Percentiles rank a stretch among this genome's conserved stretches.
Evolutionary conservation across 2,113 vertebrate species (phyloP).

Genomic region (Potamarius usumacintae): DNA sequence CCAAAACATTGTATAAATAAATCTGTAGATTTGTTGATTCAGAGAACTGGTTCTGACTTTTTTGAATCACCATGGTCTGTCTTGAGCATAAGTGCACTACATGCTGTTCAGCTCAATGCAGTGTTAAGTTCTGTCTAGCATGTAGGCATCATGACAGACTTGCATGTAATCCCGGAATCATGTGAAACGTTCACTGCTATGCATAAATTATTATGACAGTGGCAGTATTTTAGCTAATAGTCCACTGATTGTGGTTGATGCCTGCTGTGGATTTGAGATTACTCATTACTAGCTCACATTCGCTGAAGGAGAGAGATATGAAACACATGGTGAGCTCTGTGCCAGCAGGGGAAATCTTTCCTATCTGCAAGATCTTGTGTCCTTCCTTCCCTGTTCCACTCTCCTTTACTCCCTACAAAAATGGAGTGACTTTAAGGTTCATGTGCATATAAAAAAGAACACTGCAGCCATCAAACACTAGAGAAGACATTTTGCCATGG

Average conservation of each 20-base stretch:
- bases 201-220: constrained; percentile 40
- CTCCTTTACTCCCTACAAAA: neutral
- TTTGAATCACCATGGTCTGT: neutral
- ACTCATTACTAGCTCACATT: constrained; percentile 10
- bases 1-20: neutral
- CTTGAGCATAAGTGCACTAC: constrained; percentile 10
- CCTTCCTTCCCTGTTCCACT: neutral
- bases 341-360: constrained; percentile 33
- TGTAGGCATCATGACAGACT: constrained; percentile 17
- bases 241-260: constrained; percentile 9
- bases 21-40: neutral
- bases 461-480: constrained; percentile 1
- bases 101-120: neutral
- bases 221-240: constrained; percentile 32
- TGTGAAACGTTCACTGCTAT: constrained; percentile 37
- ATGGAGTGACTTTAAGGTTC: constrained; percentile 1
- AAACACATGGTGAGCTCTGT: neutral
- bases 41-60: neutral
- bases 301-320: neutral
- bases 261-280: constrained; percentile 8
- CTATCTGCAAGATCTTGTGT: constrained; percentile 6
- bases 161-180: constrained; percentile 34
- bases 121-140: constrained; percentile 1
- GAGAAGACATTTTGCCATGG: constrained; percentile 21
- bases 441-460: constrained; percentile 17